Evolutionary conservation across 1,140 invertebrate species (phyloP).

Genomic region (Diorhabda sublineata): DNA sequence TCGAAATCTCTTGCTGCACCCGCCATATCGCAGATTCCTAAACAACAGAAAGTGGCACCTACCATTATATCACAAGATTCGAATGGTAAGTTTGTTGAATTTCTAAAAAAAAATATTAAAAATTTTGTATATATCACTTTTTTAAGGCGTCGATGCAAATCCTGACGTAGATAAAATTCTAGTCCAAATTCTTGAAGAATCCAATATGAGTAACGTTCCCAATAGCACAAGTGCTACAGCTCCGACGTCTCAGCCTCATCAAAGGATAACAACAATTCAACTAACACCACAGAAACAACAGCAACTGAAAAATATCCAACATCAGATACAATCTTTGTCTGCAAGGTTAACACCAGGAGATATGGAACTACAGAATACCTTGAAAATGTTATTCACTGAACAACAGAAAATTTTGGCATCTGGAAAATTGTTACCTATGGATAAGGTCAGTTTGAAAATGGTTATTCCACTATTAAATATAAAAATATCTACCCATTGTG

Average conservation of each 20-base stretch:
- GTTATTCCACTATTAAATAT: too few species aligned
- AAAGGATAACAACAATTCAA: constrained; percentile 48
- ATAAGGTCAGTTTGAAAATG: constrained; percentile 30
- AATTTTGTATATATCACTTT: constrained; percentile 33
- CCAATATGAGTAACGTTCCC: constrained; percentile 33
- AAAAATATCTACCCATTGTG: too few species aligned
- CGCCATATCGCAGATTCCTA: constrained; percentile 8
- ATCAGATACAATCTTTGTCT: constrained; percentile 56
- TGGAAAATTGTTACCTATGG: constrained; percentile 58
- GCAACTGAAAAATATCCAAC: constrained; percentile 57
- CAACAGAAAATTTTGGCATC: constrained; percentile 60
- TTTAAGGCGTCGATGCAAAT: constrained; percentile 25
- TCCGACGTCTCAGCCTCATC: constrained; percentile 34
- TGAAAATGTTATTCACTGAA: constrained; percentile 56
- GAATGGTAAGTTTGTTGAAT: constrained; percentile 22
- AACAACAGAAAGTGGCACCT: constrained; percentile 20
- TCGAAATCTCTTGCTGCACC: constrained; percentile 11
- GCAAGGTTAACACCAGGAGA: constrained; percentile 49
- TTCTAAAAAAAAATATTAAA: constrained; percentile 14
- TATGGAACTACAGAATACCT: constrained; percentile 47
- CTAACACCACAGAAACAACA: constrained; percentile 58
- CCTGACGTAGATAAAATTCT: constrained; percentile 50
- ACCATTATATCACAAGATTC: constrained; percentile 21
- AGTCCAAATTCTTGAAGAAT: constrained; percentile 47
- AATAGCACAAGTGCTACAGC: constrained; percentile 6